Base-by-base conservation (phyloP, 1,140 invertebrate species). In the Aphidius gifuensis region DNA sequence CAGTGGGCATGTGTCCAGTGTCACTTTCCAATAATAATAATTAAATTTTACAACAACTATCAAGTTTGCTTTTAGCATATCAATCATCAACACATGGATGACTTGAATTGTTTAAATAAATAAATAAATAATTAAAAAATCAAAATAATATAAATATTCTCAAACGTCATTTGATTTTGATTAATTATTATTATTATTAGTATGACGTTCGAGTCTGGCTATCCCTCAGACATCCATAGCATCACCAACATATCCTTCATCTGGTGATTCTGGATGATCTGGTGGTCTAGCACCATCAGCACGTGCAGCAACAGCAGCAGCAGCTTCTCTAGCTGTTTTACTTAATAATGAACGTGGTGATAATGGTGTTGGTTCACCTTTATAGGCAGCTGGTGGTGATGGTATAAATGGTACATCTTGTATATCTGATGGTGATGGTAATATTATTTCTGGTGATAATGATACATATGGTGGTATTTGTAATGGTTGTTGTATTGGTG, bases 171-270 rank as follows among this genome's bases (percentile, higher is more conserved):
- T 55, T n/a, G 44, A 56, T 47, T 56, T 48, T 9, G 43, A 23
- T 61, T 60, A 4, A 42, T 44, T 40, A 54, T 63, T 62, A 40
- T 63, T 62, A 40, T 32, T 32, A 32, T 32, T 32, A 32, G 9
- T 43, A 57, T 60, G 51, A 47, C 48, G 53, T 9, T 45, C 47
- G 51, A 55, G 51, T 46, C 44, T 61, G 7, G 44, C 59, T 60
- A 48, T 48, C 21, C 57, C 59, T 79, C 78, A 83, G 46, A 83
- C 83, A 58, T 83, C 82, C 68, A 82, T 79, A 8, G 76, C 85
- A 71, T 93, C 91, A 39, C 91, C 91, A 49, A 91, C 91, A 74
- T 93, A 94, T 2, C 92, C 92, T 74, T 94, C 92, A 74, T 94
- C 92, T 5, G 91, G 91, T 74, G 91, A 92, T 68, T 93, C 91